Base-by-base conservation (phyloP, 1,140 invertebrate species). In the Popillia japonica region DNA sequence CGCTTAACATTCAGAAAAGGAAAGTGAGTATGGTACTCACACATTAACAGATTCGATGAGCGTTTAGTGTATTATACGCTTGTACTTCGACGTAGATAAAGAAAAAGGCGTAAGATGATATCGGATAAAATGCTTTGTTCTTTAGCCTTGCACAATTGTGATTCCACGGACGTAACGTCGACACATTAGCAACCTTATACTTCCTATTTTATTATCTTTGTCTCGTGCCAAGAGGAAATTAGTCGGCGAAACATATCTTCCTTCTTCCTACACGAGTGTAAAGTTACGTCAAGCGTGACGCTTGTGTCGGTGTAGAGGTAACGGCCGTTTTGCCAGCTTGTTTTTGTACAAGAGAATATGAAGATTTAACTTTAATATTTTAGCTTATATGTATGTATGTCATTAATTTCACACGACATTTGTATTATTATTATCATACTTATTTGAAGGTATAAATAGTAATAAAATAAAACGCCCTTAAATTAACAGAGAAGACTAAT, bases 171-270 rank as follows among this genome's bases (percentile, higher is more conserved):
- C 61, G 61, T 68, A 34, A 68, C 61, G 27, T 11, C 61, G 61
- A 34, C 61, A 68, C 61, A 68, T 68, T 68, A 68, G 61, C 61
- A 68, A 68, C 61, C 61, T 68, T 22, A 68, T 68, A 68, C 22
- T 68, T 68, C 61, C 61, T 68, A 27, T 14, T 68, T 34, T 23
- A 68, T 68, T 68, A 68, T 68, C 61, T 68, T 68, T 68, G 27
- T 68, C 61, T 68, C 61, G 61, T 68, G 61, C 27, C 61, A 68
- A 68, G 27, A 23, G 61, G 61, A 68, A 68, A 68, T 68, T 68
- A 68, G 61, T 68, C 61, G 61, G 61, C 61, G 61, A 68, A 68
- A 68, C 27, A 68, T 68, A 14, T 68, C 61, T 27, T 68, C 22
- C 61, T 20, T 68, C 61, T 68, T 68, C 61, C 61, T 68, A 22